Evolutionary conservation across 2,113 vertebrate genomes (phyloP).

Genomic region (Rhabdornis inornatus): DNA sequence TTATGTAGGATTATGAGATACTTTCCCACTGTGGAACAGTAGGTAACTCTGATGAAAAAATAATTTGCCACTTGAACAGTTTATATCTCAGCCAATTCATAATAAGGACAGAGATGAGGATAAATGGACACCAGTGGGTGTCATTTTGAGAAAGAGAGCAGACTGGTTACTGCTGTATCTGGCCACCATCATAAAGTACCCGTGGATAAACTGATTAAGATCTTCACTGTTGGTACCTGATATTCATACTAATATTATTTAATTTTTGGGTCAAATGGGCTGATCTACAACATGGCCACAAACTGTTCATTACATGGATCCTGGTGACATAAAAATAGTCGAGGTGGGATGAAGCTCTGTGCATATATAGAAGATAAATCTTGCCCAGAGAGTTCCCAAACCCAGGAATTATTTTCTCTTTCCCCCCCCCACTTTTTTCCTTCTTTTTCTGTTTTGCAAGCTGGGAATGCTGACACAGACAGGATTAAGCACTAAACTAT

Average conservation of each 20-base stretch:
- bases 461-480: not conserved
- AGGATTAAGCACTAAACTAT: not conserved
- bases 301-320: not conserved
- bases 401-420: not conserved
- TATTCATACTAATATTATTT: not conserved
- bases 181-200: not conserved
- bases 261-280: not conserved
- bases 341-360: not conserved
- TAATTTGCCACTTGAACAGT: not conserved
- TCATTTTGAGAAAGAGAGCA: not conserved
- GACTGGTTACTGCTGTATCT: not conserved
- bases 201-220: not conserved
- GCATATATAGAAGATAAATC: not conserved
- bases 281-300: not conserved
- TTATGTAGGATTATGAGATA: not conserved
- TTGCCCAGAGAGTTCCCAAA: not conserved
- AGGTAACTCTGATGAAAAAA: not conserved
- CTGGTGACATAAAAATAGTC: not conserved
- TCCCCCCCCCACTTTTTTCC: not conserved
- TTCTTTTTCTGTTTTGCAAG: not conserved
- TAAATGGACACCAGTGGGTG: not conserved
- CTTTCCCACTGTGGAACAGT: not conserved
- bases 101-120: not conserved
- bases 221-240: not conserved
- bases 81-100: not conserved